phyloP scores from a whole-genome alignment of 2,113 vertebrate genomes.

The Lampris megalopsis region DNA sequence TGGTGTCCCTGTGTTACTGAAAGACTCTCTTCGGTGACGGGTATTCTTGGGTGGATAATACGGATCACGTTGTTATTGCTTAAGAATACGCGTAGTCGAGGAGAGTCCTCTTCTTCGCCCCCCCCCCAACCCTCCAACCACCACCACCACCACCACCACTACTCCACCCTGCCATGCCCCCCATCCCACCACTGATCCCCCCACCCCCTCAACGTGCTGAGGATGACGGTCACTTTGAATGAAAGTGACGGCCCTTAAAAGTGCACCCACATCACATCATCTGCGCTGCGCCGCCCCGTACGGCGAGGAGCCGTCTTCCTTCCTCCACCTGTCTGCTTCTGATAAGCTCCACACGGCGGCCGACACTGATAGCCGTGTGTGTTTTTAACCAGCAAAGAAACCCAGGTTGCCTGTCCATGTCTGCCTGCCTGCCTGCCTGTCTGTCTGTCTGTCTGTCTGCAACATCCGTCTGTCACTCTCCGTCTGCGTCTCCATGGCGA shows the following conservation, averaged over 20 bases:
- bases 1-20: conserved; percentile 74
- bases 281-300: neutral
- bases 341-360: neutral
- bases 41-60: conserved; percentile 99
- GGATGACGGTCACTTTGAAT: conserved; percentile 61
- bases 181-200: conserved; percentile 26
- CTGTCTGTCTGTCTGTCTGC: conserved; percentile 2
- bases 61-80: conserved; percentile 99
- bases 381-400: no score
- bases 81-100: conserved; percentile 99
- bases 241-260: conserved; percentile 10
- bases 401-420: no score
- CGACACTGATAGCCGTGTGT: no score
- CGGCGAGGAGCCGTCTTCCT: neutral
- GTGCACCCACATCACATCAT: conserved; percentile 10
- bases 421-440: conserved; percentile 12
- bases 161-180: conserved; percentile 55
- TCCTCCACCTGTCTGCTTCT: neutral
- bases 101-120: conserved; percentile 96
- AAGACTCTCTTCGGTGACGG: conserved; percentile 99
- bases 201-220: conserved; percentile 8
- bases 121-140: conserved; percentile 47
- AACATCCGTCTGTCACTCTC: conserved; percentile 43
- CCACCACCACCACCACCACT: conserved; percentile 56
- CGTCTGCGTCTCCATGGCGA: conserved; percentile 58